Evolutionary conservation across 2,113 vertebrate species (phyloP).

Genomic region (Sylvia atricapilla): DNA sequence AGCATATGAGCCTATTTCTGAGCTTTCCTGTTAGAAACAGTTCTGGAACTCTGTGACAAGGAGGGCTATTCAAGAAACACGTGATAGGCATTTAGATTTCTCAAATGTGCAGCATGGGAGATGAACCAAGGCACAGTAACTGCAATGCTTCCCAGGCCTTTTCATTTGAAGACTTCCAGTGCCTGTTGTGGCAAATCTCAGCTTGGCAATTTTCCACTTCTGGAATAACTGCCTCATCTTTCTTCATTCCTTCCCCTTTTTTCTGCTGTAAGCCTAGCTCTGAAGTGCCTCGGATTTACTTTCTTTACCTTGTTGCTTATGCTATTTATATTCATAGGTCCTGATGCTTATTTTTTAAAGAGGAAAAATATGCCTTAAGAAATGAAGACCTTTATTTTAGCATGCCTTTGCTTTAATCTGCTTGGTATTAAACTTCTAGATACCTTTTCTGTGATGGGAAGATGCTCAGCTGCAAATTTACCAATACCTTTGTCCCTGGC

Average conservation of each 20-base stretch:
- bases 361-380: not conserved
- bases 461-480: not conserved
- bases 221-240: constrained; percentile 3
- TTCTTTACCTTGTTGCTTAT: not conserved
- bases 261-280: not conserved
- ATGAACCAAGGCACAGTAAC: constrained; percentile 12
- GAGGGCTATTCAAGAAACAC: constrained; percentile 5
- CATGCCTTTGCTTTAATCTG: not conserved
- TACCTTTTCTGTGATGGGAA: not conserved
- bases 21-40: constrained; percentile 7
- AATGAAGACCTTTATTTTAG: not conserved
- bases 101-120: constrained; percentile 27
- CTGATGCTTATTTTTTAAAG: not conserved
- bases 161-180: not conserved
- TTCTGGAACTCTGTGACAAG: not conserved
- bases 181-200: not conserved
- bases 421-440: not conserved
- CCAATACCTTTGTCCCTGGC: fast-evolving
- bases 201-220: constrained; percentile 19
- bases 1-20: not conserved
- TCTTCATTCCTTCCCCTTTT: not conserved
- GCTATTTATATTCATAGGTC: not conserved
- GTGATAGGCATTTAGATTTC: constrained; percentile 19
- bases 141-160: constrained; percentile 25
- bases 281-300: not conserved